phyloP scores from a whole-genome alignment of 2,797 vertebrate species.

The Hippoglossus hippoglossus region DNA sequence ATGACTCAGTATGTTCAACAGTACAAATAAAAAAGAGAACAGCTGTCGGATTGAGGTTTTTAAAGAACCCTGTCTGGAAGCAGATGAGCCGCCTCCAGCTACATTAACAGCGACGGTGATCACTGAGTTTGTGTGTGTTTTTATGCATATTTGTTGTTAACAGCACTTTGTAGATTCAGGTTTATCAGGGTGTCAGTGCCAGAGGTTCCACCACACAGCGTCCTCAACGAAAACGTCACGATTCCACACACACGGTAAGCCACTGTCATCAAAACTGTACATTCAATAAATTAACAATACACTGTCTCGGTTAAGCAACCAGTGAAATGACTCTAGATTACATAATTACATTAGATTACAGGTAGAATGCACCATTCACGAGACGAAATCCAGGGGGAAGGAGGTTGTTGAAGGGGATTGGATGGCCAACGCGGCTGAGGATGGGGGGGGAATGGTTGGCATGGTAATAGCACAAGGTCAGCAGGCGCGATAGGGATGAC shows the following conservation, averaged over 20 bases:
- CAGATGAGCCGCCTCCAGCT: constrained; percentile 47
- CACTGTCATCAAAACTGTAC: constrained; percentile 79
- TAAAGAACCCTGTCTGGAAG: constrained; percentile 57
- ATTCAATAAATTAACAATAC: constrained; percentile 81
- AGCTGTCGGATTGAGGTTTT: constrained; percentile 57
- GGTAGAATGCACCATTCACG: constrained; percentile 69
- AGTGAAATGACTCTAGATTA: constrained; percentile 75
- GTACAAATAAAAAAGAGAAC: constrained; percentile 69
- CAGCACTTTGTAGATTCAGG: constrained; percentile 77
- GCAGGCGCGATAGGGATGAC: constrained; percentile 63
- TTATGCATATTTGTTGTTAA: constrained; percentile 78
- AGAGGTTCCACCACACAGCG: constrained; percentile 57
- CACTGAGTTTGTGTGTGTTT: constrained; percentile 59
- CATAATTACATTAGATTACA: constrained; percentile 78
- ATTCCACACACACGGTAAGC: constrained; percentile 59
- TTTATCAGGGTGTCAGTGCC: constrained; percentile 59
- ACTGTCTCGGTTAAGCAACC: constrained; percentile 69
- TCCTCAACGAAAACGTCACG: constrained; percentile 57
- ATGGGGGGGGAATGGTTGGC: constrained; percentile 29
- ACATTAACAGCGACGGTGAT: constrained; percentile 64
- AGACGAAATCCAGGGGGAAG: constrained; percentile 47
- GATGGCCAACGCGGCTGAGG: constrained; percentile 43
- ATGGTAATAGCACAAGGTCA: constrained; percentile 57
- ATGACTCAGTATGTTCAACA: constrained; percentile 59
- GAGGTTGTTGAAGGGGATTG: constrained; percentile 15